phyloP scores from a whole-genome alignment of 2,113 vertebrate genomes.

The Peromyscus maniculatus region DNA sequence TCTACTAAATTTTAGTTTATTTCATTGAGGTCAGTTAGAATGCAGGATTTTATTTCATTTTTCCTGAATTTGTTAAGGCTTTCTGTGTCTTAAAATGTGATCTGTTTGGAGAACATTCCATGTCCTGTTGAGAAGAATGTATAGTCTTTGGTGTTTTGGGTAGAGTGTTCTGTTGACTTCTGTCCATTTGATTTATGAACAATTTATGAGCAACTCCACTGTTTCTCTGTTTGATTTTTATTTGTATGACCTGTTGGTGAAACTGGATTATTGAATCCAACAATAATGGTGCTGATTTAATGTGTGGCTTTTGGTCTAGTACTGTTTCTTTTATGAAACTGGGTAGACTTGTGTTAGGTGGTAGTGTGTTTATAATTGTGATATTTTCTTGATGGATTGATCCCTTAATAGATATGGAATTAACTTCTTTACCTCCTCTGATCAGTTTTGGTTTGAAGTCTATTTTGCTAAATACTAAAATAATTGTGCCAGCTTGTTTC shows the following conservation, averaged over 20 bases:
- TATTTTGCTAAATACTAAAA: neutral
- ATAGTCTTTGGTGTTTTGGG: neutral
- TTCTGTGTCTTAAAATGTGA: too few species aligned
- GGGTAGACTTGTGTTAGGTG: neutral
- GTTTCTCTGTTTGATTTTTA: neutral
- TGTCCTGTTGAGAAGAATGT: neutral
- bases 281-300: neutral
- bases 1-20: too few species aligned
- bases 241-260: neutral
- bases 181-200: neutral
- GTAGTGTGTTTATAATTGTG: neutral
- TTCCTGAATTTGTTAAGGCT: too few species aligned
- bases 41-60: too few species aligned
- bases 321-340: neutral
- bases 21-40: too few species aligned
- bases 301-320: neutral
- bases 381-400: neutral
- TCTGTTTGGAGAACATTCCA: too few species aligned
- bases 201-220: neutral
- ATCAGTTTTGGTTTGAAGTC: neutral
- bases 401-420: neutral
- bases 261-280: neutral
- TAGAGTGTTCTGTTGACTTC: neutral
- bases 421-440: neutral
- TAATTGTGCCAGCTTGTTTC: neutral